Percentiles rank a stretch among this genome's conserved stretches.
phyloP scores from a whole-genome alignment of 2,113 vertebrate genomes.

The Irena cyanogastra region DNA sequence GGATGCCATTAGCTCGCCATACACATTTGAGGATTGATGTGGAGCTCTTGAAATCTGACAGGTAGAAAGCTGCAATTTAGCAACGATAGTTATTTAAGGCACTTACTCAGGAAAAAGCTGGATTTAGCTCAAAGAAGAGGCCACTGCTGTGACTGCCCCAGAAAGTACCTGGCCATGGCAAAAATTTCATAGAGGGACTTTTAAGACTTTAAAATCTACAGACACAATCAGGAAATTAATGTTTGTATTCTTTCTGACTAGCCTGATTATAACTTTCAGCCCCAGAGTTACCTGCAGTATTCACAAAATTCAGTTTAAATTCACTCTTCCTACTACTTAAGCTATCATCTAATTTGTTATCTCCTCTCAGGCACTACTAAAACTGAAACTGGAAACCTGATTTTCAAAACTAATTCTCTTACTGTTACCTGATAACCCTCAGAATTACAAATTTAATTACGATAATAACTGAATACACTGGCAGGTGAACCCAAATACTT shows the following conservation, averaged over 20 bases:
- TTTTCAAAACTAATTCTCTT: neutral
- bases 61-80: constrained; percentile 30
- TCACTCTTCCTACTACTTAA: neutral
- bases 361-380: neutral
- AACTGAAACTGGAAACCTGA: neutral
- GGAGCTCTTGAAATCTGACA: neutral
- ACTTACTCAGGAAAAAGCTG: constrained; percentile 35
- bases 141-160: constrained; percentile 42
- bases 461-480: neutral
- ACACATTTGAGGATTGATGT: neutral
- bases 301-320: constrained; percentile 16
- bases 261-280: constrained; percentile 25
- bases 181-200: neutral
- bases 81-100: constrained; percentile 55
- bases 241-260: neutral
- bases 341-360: neutral
- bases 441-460: neutral
- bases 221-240: constrained; percentile 22
- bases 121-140: constrained; percentile 52
- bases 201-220: constrained; percentile 29
- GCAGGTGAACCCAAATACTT: neutral
- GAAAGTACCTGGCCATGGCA: constrained; percentile 24
- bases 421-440: neutral
- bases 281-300: neutral
- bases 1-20: neutral